Conservation (phyloP, 2,888 invertebrate species). For the Seira musarum region DNA sequence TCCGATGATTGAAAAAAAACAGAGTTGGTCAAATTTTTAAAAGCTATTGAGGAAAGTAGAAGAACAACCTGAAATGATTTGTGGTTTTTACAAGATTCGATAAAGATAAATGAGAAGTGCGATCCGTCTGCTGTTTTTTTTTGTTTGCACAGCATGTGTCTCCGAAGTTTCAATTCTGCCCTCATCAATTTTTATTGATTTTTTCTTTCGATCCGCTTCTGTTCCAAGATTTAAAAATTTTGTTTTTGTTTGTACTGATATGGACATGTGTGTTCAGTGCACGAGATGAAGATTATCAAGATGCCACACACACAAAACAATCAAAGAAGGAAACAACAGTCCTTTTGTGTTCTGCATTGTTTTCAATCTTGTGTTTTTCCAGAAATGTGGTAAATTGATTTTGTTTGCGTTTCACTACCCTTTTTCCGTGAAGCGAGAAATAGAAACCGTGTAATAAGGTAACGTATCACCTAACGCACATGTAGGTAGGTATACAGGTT, state of each 20-base stretch:
- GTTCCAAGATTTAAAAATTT: constrained; percentile 7
- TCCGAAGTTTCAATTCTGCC: constrained; percentile 29
- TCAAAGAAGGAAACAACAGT: constrained; percentile 48
- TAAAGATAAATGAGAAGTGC: constrained; percentile 35
- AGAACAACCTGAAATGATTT: no score
- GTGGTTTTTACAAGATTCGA: constrained; percentile 49
- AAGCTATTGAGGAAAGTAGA: no score
- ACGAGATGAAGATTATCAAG: background rate
- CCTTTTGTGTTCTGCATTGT: constrained; percentile 23
- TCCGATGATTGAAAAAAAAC: no score
- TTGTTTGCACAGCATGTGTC: constrained; percentile 46
- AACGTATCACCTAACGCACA: background rate
- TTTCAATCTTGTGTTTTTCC: constrained; percentile 29
- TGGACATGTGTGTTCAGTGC: no score
- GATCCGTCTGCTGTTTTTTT: constrained; percentile 42
- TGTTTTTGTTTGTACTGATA: background rate
- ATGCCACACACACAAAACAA: constrained; percentile 45
- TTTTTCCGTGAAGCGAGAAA: constrained; percentile 22
- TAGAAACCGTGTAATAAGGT: constrained; percentile 23
- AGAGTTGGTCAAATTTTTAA: no score
- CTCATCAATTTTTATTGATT: constrained; percentile 34
- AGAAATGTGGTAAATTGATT: constrained; percentile 53
- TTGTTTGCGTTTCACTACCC: constrained; percentile 41
- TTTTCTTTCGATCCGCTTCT: constrained; percentile 16
- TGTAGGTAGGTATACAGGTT: background rate